These are phyloP conservation scores for Ephydatia muelleri DNA, from an alignment of 37 sponge, comb jelly and placozoan species.

Conservation along the genomic window DNA sequence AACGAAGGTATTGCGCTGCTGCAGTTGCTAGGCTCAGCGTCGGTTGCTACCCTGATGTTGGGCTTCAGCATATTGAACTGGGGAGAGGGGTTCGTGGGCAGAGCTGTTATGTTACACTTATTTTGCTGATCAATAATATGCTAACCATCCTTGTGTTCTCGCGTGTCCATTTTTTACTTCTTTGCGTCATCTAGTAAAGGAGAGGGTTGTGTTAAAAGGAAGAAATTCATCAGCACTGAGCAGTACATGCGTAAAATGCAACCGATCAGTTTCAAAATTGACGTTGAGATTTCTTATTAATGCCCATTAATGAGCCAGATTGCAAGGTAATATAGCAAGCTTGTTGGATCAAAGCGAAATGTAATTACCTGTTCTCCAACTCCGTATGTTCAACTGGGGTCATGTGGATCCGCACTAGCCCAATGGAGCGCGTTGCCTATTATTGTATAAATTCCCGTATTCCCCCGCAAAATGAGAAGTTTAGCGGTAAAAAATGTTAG, in stretches of 20 bases:
- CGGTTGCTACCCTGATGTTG: background rate
- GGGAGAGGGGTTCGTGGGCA: background rate
- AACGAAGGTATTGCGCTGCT: background rate
- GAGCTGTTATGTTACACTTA: background rate
- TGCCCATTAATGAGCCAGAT: background rate
- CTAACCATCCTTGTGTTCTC: background rate
- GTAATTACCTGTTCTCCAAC: background rate
- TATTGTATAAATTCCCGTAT: constrained; percentile 1
- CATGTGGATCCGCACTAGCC: too few relatives aligned
- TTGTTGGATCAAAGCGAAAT: background rate
- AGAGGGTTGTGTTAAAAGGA: background rate
- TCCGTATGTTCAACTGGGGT: background rate
- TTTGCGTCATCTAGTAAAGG: background rate
- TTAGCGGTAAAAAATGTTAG: constrained; percentile 1
- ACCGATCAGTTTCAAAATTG: background rate
- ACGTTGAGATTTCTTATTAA: background rate
- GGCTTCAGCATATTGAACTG: background rate
- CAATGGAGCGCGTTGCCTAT: too few relatives aligned
- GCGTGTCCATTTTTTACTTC: constrained; percentile 1
- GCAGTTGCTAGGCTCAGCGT: background rate
- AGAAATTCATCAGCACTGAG: background rate
- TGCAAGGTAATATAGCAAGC: background rate
- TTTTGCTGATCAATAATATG: constrained; percentile 1
- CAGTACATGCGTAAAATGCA: background rate
- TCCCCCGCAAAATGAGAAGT: background rate